Conservation (phyloP, 1,140 invertebrate genomes). For the Phymorhynchus buccinoides region DNA sequence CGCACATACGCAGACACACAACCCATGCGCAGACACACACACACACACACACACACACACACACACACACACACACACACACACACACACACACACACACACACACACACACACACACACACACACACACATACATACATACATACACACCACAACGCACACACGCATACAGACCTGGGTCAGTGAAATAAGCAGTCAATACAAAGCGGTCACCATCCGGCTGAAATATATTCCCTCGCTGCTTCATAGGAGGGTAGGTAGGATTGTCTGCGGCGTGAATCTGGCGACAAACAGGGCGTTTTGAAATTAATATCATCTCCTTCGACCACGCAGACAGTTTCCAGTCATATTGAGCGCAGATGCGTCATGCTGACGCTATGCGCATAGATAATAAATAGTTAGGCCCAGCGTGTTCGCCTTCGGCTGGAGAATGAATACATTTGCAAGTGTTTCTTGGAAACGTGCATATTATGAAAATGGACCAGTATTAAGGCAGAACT, state of each 20-base stretch:
- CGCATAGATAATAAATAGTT: no score
- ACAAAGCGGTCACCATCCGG: conserved; percentile 40
- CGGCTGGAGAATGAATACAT: neutral
- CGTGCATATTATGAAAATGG: neutral
- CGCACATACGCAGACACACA: neutral
- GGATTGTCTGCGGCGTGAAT: neutral
- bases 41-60: no score
- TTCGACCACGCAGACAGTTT: neutral
- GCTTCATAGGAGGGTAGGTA: conserved; percentile 35
- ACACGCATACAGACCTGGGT: conserved; percentile 47
- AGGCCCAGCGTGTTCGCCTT: no score
- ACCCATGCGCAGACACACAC: no score
- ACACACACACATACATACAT: neutral
- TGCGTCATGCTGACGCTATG: no score
- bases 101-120: neutral
- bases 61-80: no score
- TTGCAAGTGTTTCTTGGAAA: neutral
- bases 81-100: neutral
- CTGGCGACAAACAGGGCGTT: neutral
- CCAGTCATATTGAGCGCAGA: no score
- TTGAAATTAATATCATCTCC: neutral
- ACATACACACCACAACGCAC: neutral
- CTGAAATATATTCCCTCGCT: conserved; percentile 38
- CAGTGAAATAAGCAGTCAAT: conserved; percentile 60
- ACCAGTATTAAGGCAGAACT: neutral